Evolutionary conservation across 2,797 vertebrate species (phyloP).

Genomic region (Rhynchotus rufescens): DNA sequence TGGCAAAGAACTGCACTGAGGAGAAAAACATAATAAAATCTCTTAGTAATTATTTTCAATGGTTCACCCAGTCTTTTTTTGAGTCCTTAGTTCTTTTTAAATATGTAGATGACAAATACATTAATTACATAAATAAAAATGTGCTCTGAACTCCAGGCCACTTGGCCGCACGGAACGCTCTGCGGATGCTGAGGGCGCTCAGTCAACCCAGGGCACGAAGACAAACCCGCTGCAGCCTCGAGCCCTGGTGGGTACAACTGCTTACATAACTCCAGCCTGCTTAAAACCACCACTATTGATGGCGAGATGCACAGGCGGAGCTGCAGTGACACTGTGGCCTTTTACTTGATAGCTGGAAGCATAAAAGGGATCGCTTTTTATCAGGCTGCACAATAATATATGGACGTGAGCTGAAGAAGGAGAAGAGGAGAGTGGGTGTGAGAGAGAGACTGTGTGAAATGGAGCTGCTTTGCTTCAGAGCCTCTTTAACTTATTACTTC

Average conservation of each 20-base stretch:
- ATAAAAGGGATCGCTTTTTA: background rate
- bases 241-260: background rate
- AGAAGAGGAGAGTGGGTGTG: rapidly evolving
- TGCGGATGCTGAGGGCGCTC: background rate
- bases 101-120: background rate
- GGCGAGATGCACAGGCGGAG: background rate
- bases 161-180: background rate
- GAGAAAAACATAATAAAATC: background rate
- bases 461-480: background rate
- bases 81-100: background rate
- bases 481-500: constrained; percentile 37
- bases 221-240: background rate
- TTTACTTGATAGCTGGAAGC: background rate
- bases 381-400: background rate
- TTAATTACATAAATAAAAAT: background rate
- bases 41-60: background rate
- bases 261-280: background rate
- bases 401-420: background rate
- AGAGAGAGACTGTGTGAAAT: background rate
- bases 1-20: background rate
- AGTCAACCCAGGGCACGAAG: background rate
- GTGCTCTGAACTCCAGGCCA: background rate
- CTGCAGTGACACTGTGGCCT: background rate
- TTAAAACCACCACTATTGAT: background rate
- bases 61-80: background rate